Percentiles rank a stretch among this genome's conserved stretches.
phyloP scores from a whole-genome alignment of 1,140 invertebrate species.

The Lutraria rhynchaena region DNA sequence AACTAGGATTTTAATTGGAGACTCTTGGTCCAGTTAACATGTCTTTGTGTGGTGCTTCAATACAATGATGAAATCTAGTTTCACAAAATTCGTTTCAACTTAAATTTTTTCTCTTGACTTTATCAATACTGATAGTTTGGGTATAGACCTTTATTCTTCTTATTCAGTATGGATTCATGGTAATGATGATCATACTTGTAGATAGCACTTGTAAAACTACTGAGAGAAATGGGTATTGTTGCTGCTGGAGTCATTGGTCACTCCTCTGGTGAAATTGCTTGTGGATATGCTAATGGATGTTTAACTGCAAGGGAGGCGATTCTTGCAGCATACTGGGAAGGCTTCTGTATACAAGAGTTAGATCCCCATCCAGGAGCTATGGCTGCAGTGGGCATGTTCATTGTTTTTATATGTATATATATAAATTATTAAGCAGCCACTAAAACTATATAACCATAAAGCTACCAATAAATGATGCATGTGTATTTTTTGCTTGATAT shows the following conservation, averaged over 20 bases:
- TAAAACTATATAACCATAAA: no score
- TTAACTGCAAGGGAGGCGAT: conserved; percentile 96
- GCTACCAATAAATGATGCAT: neutral
- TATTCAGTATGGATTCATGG: no score
- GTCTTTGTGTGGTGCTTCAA: neutral
- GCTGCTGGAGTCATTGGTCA: conserved; percentile 97
- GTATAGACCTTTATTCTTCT: no score
- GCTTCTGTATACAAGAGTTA: conserved; percentile 91
- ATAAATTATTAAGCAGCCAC: neutral
- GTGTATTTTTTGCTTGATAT: no score
- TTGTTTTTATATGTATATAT: neutral
- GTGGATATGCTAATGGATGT: conserved; percentile 97
- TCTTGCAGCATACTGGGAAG: conserved; percentile 94
- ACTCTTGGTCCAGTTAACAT: neutral
- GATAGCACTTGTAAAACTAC: conserved; percentile 93
- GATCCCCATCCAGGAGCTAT: conserved; percentile 89
- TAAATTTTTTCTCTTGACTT: no score
- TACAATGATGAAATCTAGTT: neutral
- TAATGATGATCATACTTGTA: conserved; percentile 80
- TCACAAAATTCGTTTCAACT: neutral
- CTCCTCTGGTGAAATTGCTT: conserved; percentile 89
- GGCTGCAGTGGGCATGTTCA: conserved; percentile 88
- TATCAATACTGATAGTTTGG: no score
- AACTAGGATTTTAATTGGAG: neutral
- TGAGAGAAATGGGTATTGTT: conserved; percentile 88